phyloP scores from a whole-genome alignment of 2,113 vertebrate genomes.

The Engraulis encrasicolus region DNA sequence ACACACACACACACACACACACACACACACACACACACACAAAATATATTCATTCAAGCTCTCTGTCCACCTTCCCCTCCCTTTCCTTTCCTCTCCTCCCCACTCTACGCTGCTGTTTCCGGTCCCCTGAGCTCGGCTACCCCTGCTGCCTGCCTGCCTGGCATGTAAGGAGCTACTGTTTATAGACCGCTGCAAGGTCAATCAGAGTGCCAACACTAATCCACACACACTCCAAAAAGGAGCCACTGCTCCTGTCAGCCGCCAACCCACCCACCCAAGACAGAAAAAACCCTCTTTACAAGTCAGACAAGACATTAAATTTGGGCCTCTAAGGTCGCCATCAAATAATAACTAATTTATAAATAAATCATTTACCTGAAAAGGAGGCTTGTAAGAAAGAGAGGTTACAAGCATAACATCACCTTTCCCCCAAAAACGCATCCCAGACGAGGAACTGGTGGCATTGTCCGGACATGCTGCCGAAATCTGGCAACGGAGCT shows the following conservation, averaged over 20 bases:
- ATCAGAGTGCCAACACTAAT: neutral
- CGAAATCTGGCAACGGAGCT: neutral
- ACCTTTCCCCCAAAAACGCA: too few species aligned
- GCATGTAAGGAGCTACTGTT: constrained; percentile 37
- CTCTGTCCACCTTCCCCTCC: neutral
- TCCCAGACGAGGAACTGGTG: too few species aligned
- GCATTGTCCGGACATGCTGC: neutral
- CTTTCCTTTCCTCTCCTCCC: neutral
- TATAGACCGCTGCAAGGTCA: constrained; percentile 36
- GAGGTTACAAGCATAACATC: neutral
- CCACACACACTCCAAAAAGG: neutral
- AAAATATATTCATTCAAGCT: neutral
- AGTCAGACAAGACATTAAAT: neutral
- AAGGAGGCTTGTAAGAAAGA: neutral
- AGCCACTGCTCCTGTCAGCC: neutral
- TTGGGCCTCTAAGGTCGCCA: neutral
- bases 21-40: neutral
- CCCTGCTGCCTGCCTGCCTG: constrained; percentile 10
- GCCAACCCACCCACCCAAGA: too few species aligned
- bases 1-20: neutral
- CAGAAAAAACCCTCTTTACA: neutral
- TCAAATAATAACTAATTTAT: too few species aligned
- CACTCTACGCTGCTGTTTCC: constrained; percentile 25
- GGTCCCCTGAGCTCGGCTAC: constrained; percentile 26
- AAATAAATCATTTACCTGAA: neutral